Evolutionary conservation across 2,888 invertebrate genomes (phyloP).

Genomic region (Metallyticus violacea): DNA sequence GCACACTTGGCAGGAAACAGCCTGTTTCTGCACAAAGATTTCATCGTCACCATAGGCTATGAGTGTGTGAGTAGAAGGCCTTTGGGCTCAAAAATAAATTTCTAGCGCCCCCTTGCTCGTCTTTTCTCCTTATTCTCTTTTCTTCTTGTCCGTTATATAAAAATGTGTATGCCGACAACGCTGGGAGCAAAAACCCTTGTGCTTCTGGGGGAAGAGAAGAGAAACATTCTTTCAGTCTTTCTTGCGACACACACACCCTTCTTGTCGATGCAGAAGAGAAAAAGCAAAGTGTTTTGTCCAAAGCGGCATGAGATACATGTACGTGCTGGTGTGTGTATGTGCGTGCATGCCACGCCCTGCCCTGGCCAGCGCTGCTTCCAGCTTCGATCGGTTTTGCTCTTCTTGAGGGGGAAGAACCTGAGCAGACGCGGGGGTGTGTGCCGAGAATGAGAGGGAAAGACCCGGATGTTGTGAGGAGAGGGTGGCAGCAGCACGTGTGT

Average conservation of each 20-base stretch:
- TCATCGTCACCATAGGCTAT: neutral
- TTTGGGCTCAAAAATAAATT: neutral
- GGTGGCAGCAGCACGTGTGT: neutral
- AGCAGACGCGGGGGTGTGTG: neutral
- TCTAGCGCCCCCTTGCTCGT: neutral
- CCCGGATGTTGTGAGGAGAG: neutral
- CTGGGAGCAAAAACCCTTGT: neutral
- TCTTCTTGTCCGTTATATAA: neutral
- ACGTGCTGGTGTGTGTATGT: neutral
- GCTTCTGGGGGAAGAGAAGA: neutral
- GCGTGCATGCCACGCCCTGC: conserved; percentile 9
- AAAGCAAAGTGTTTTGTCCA: conserved; percentile 13
- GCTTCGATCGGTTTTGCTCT: conserved; percentile 18
- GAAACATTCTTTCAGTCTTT: conserved; percentile 3
- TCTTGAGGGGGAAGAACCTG: neutral
- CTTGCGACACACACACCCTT: neutral
- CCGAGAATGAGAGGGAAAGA: neutral
- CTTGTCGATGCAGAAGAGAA: neutral
- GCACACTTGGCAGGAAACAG: neutral
- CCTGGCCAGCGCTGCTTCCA: neutral
- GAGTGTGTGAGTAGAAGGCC: neutral
- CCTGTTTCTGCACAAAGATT: neutral
- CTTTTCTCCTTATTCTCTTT: neutral
- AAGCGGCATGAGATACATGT: neutral
- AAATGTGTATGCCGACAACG: conserved; percentile 6